Conservation (phyloP, 2,888 invertebrate genomes). For the Blastobasis adustella region DNA sequence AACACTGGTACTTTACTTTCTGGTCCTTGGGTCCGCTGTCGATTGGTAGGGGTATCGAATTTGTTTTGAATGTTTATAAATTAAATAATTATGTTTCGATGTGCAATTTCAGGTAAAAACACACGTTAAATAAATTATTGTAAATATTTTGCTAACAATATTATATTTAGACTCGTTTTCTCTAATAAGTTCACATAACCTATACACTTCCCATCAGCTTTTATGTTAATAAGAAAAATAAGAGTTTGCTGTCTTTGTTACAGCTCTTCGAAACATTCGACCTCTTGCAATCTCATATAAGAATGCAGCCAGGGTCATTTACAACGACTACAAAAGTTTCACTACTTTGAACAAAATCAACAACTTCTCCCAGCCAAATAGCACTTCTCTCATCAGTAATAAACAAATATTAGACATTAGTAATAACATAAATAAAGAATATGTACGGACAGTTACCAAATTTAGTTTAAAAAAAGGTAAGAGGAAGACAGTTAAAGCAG, state of each 20-base stretch:
- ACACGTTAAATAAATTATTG: slow-evolving; percentile 2
- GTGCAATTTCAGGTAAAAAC: slow-evolving; percentile 45
- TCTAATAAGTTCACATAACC: too few species aligned
- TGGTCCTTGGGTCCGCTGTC: too few species aligned
- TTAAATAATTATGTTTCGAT: slow-evolving; percentile 47
- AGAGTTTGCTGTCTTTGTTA: slow-evolving; percentile 31
- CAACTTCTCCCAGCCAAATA: slow-evolving; percentile 8
- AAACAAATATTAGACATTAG: slow-evolving; percentile 46
- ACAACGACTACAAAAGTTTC: slow-evolving; percentile 30
- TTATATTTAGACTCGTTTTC: too few species aligned
- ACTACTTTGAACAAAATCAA: slow-evolving; percentile 23
- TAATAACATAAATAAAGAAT: slow-evolving; percentile 30
- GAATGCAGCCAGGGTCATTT: slow-evolving; percentile 41
- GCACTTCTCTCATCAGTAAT: slow-evolving; percentile 32
- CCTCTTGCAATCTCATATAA: slow-evolving; percentile 35
- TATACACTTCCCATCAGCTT: too few species aligned
- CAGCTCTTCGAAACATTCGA: slow-evolving; percentile 46
- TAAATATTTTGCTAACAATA: neutral
- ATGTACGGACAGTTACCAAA: slow-evolving; percentile 79
- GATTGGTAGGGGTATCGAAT: too few species aligned
- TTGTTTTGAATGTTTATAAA: slow-evolving; percentile 7
- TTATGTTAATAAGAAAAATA: too few species aligned
- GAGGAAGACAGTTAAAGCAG: slow-evolving; percentile 82
- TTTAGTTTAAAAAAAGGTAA: slow-evolving; percentile 83
- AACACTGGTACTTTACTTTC: too few species aligned